Conservation (phyloP, 2,888 invertebrate species). For the Aricia artaxerxes region DNA sequence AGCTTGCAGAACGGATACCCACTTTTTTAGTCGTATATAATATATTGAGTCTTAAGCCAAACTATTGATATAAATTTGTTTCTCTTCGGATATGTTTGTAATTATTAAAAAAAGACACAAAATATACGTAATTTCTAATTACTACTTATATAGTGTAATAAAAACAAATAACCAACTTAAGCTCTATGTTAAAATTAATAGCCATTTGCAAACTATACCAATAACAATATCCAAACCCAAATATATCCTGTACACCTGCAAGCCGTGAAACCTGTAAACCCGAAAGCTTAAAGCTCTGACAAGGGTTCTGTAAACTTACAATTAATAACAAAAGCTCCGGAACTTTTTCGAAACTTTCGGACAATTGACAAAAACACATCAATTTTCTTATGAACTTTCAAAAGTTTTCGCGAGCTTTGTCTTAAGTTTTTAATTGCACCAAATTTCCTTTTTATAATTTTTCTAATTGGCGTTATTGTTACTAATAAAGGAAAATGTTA, state of each 20-base stretch:
- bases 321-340: constrained; percentile 23
- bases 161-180: not conserved
- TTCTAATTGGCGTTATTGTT: not conserved
- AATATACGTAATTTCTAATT: no score
- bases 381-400: constrained; percentile 5
- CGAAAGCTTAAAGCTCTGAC: not conserved
- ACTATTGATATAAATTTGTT: no score
- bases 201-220: not conserved
- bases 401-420: constrained; percentile 7
- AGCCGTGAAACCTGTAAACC: not conserved
- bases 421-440: not conserved
- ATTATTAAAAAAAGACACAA: no score
- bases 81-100: no score
- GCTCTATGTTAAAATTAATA: not conserved
- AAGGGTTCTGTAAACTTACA: constrained; percentile 3
- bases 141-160: not conserved
- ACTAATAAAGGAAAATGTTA: not conserved
- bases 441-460: not conserved
- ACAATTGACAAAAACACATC: constrained; percentile 10
- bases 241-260: not conserved
- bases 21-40: no score
- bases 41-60: no score
- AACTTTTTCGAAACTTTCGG: constrained; percentile 23
- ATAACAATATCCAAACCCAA: constrained; percentile 3
- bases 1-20: no score